Base-by-base conservation (phyloP, 1,140 invertebrate genomes). In the Himalopsyche phryganea region DNA sequence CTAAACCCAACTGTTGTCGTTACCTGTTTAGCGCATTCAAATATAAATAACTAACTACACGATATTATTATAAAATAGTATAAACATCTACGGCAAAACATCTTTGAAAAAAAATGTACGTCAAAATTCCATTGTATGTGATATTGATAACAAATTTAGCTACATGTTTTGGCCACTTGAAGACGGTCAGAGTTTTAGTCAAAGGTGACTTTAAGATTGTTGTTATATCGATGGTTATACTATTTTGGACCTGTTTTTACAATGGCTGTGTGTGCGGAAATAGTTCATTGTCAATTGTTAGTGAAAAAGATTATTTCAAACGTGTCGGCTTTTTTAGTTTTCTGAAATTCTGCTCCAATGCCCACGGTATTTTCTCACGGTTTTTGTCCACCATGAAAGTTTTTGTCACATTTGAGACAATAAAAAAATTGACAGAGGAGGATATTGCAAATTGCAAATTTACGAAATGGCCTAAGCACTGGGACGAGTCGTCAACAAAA, bases 251-350 rank as follows among this genome's bases (percentile, higher is more conserved):
- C 10, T 53, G 50, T 36, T 28, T 3, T 40, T 48, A 53, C 50
- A 60, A 60, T 54, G 53, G 40, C 48, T 9, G 32, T 60, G 60
- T 58, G 60, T 63, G 60, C 60, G 60, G 60, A 63, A 63, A 63
- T 54, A 49, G 55, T 18, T 50, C 51, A 58, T 58, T 58, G 55
- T 45, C 46, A 41, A 51, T 57, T 58, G 60, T 58, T 61, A 50
- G 60, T 52, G 49, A 20, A 45, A 28, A 9, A 28, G 23, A 28
- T 28, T 28, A 28, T 40, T 60, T 46, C 32, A 55, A 55, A 55
- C 38, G 28, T 32, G 32, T 45, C 53, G 53, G 40, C 53, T 28
- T 23, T 48, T 55, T 40, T 40, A 9, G 23, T 9, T 9, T 4
- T 5, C 38, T 40, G 38, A 40, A 40, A 40, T 40, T 28, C 23